phyloP scores from a whole-genome alignment of 2,797 vertebrate species.

The Sorex maritimensis region DNA sequence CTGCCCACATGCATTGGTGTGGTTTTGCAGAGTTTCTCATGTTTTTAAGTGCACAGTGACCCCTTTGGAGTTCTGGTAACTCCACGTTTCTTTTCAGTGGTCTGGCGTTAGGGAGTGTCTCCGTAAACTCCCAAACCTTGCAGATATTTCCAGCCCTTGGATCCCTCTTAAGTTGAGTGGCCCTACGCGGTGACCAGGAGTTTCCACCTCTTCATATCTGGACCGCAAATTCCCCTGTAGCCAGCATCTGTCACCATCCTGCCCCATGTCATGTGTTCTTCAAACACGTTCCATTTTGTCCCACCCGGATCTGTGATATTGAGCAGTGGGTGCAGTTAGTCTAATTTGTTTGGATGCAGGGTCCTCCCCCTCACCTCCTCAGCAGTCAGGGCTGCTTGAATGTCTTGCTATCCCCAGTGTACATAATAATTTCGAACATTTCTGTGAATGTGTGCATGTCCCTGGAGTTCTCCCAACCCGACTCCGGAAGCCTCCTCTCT shows the following conservation, averaged over 20 bases:
- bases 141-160: neutral
- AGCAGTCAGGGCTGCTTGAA: neutral
- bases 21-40: neutral
- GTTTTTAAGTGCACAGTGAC: neutral
- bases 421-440: neutral
- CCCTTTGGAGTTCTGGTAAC: neutral
- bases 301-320: neutral
- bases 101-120: neutral
- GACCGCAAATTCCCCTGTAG: neutral
- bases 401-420: neutral
- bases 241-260: neutral
- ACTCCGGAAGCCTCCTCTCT: neutral
- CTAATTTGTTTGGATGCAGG: neutral
- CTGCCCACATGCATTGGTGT: neutral
- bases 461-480: neutral
- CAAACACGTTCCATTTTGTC: neutral
- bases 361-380: neutral
- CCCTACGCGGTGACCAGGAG: accelerated
- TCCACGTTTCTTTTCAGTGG: neutral
- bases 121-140: neutral
- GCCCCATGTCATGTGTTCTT: neutral
- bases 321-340: neutral
- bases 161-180: neutral
- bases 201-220: neutral
- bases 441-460: neutral